Base-by-base conservation (phyloP, 23 tunicate species). In the Clavelina lepadiformis region DNA sequence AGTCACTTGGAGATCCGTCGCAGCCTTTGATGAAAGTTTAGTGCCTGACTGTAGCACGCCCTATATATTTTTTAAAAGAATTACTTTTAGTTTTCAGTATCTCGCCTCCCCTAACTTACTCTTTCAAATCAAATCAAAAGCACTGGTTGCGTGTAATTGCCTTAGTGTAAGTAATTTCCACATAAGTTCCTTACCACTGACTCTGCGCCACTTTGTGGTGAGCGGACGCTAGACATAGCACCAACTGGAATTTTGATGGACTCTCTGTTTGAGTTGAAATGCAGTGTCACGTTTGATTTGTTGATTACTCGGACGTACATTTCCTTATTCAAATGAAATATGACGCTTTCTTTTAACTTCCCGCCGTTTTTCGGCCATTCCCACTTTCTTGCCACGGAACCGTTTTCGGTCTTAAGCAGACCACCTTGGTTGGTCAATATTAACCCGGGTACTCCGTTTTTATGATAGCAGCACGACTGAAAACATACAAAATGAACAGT, bases 391-490 rank as follows among this genome's bases (percentile, higher is more conserved):
- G 30, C 33, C 13, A 87, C 73, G 57, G 62, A 56, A 1, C 95
- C 95, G 23, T 71, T 63, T 35, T 86, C 95, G 2, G 80, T 28
- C 36, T 81, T 81, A 19, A 89, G 13, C 0, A 69, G 46, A 5
- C 97, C 97, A 15, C 97, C 97, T 21, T 64, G 58, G n/a, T 89
- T 78, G 21, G 75, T 46, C 3, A 89, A 65, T 7, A 89, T 38
- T 28, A 89, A 32, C 6, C 80, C 97, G 8, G 89, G 89, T 11
- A 46, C 66, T 6, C 91, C 91, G 44, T 89, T 81, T 35, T 80
- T 70, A 65, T 77, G 89, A 49, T 89, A 81, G 75, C 97, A 89
- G 70, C 89, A 89, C 4, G 97, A 81, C 97, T 89, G 75, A 22
- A 46, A 66, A 66, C 37, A n/a, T n/a, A n/a, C n/a, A n/a, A n/a